Percentiles rank a stretch among this genome's conserved stretches.
Evolutionary conservation across 2,888 invertebrate species (phyloP).

Genomic region (Agelastica alni): DNA sequence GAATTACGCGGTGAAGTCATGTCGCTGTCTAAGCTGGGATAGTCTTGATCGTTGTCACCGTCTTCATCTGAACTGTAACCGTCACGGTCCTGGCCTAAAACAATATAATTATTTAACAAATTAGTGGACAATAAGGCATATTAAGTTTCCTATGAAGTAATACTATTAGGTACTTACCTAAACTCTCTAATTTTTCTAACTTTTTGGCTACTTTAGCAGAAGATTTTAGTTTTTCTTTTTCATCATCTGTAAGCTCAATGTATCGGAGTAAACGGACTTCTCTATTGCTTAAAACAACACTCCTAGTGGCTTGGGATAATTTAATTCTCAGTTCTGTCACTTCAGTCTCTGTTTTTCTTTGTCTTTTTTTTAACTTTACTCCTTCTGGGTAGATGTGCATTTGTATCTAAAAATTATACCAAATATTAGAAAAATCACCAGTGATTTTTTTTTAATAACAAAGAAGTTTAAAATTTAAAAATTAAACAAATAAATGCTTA

Average conservation of each 20-base stretch:
- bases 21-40: conserved; percentile 82
- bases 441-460: no score
- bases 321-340: conserved; percentile 84
- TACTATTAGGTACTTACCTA: no score
- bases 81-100: conserved; percentile 66
- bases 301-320: conserved; percentile 79
- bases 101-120: no score
- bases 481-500: no score
- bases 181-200: conserved; percentile 84
- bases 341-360: conserved; percentile 89
- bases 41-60: conserved; percentile 72
- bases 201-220: conserved; percentile 92
- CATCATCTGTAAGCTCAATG: conserved; percentile 88
- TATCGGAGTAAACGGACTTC: conserved; percentile 84
- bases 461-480: no score
- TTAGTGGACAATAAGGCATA: no score
- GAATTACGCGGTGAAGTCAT: conserved; percentile 73
- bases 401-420: conserved; percentile 57
- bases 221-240: conserved; percentile 88
- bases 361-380: conserved; percentile 84
- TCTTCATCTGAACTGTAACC: conserved; percentile 77
- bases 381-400: conserved; percentile 85
- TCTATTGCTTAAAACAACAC: conserved; percentile 87
- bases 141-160: no score
- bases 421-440: background rate